Percentiles rank a stretch among this genome's conserved stretches.
Evolutionary conservation across 2,113 vertebrate species (phyloP).

Genomic region (Oostethus manadensis): DNA sequence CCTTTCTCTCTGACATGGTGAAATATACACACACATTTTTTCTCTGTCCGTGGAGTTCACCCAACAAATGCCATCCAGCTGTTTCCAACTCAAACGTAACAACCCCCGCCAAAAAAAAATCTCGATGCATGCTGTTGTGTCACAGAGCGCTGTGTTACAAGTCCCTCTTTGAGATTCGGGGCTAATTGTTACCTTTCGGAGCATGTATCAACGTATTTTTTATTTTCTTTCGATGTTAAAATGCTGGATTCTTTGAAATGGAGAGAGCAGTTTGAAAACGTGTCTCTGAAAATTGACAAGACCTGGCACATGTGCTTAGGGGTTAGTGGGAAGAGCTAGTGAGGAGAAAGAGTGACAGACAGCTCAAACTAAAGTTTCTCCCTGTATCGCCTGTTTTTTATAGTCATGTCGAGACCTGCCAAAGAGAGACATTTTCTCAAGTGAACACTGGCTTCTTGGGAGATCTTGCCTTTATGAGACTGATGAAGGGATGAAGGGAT

Average conservation of each 20-base stretch:
- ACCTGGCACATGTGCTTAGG: slow-evolving; percentile 93
- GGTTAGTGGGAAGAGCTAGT: slow-evolving; percentile 77
- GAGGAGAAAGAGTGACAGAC: slow-evolving; percentile 72
- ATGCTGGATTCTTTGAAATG: slow-evolving; percentile 81
- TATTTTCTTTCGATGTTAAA: slow-evolving; percentile 58
- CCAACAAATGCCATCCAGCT: slow-evolving; percentile 82
- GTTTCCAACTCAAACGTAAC: slow-evolving; percentile 72
- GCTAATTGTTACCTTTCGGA: slow-evolving; percentile 61
- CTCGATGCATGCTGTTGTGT: slow-evolving; percentile 88
- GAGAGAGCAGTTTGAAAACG: slow-evolving; percentile 91
- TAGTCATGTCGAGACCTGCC: slow-evolving; percentile 99
- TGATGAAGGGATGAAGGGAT: slow-evolving; percentile 71
- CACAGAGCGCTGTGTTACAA: slow-evolving; percentile 79
- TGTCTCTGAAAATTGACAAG: slow-evolving; percentile 89
- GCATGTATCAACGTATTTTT: slow-evolving; percentile 52
- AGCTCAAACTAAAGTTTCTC: slow-evolving; percentile 86
- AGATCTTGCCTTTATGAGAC: slow-evolving; percentile 98
- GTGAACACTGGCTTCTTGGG: slow-evolving; percentile 99
- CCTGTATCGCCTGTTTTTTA: slow-evolving; percentile 86
- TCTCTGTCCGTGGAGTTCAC: slow-evolving; percentile 82
- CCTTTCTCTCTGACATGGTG: slow-evolving; percentile 69
- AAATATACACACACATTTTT: slow-evolving; percentile 78
- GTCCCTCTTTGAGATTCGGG: slow-evolving; percentile 73
- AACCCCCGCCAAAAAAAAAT: slow-evolving; percentile 36
- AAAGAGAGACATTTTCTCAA: slow-evolving; percentile 97